Base-by-base conservation (phyloP, 2,797 vertebrate species). In the Girardinus metallicus region DNA sequence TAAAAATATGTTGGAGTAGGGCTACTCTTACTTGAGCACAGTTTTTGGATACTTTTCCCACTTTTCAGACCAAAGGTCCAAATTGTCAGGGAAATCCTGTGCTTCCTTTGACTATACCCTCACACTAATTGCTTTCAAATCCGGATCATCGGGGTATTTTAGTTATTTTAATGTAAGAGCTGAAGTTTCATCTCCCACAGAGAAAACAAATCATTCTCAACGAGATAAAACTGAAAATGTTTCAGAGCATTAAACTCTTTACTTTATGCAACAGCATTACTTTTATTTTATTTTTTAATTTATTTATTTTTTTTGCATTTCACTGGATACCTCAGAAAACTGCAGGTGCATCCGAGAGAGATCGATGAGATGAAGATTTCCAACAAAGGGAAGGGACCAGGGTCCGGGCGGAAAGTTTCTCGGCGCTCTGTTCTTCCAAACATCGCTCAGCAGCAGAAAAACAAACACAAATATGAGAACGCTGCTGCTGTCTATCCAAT, bases 351-450 rank as follows among this genome's bases (percentile, higher is more conserved):
- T 0, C 18, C 81, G 87, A 4, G 4, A 0, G 1, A 81, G 15
- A 0, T 81, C 4, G 8, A 94, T 36, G 41, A 31, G 86, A 51
- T 51, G 83, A 3, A 94, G 23, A 57, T 96, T 89, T 34, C 95
- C 96, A 12, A 96, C 73, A 0, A 96, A 66, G 41, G 95, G 95
- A 51, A 96, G 89, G 74, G 94, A 16, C 88, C 89, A 87, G 0
- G 95, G 96, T 62, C 96, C 95, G 6, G 95, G 95, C 47, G 96
- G 96, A 76, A 95, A 96, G 82, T 95, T 91, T 64, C 71, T 79
- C 0, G 95, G 95, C 0, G 31, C 73, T 64, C 88, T 92, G 81
- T 95, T 92, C 79, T 73, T 95, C 77, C 89, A 7, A 53, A 93
- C 41, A 80, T 96, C 91, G 66, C 84, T 34, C 44, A 95, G 5